Base-by-base conservation (phyloP, 2,797 vertebrate species). In the Acipenser oxyrinchus region DNA sequence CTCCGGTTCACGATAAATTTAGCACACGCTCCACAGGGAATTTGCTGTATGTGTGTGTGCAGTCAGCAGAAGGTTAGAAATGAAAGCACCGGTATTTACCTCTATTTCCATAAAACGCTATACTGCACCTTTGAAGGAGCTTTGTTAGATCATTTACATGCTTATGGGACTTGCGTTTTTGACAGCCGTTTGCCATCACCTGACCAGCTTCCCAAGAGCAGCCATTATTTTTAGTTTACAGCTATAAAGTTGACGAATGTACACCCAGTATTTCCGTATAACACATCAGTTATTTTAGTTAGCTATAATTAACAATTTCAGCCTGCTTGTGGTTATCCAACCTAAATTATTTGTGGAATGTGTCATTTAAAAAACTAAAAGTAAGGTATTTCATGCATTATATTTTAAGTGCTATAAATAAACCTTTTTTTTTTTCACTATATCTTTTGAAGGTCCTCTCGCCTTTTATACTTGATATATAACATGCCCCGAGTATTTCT, bases 151-250 rank as follows among this genome's bases (percentile, higher is more conserved):
- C 55, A 79, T 82, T 86, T 83, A 79, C 84, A 86, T 82, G 79
- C 82, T 77, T 74, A 72, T 77, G 67, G 75, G 81, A 82, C 85
- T 85, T 85, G 81, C 84, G 79, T 77, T 75, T 76, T 79, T 87
- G 88, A 89, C 87, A 88, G 87, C 83, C 86, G 83, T 89, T 90
- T 90, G 89, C 88, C 86, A 87, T 84, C 85, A 86, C 85, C 85
- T 80, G 80, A 86, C 87, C 88, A 82, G 85, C 69, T 86, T 86
- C 85, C 86, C 82, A 85, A 88, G 83, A 81, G 83, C 82, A 77
- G 80, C 84, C 76, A 65, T 83, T 76, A 72, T 75, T 79, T 64
- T 66, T n/a, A 58, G 11, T n/a, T 10, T 58, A n/a, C 12, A 37
- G 12, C 55, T n/a, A n/a, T 58, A 10, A 10, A 37, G 23, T 37